Evolutionary conservation across 2,113 vertebrate species (phyloP).

Genomic region (Phoenicopterus ruber): DNA sequence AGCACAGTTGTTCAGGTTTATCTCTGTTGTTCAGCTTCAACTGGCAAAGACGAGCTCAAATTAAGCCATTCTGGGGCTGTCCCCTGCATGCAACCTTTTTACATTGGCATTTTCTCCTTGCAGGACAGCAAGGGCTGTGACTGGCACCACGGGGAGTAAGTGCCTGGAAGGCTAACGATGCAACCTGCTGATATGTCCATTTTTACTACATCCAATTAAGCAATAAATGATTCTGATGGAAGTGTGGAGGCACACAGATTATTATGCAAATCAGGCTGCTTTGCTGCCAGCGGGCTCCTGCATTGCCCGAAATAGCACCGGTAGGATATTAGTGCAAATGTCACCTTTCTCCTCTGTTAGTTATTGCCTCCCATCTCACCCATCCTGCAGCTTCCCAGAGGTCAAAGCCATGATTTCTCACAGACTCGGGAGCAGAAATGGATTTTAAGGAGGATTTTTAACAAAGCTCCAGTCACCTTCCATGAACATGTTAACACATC

Average conservation of each 20-base stretch:
- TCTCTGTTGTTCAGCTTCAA: neutral
- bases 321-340: slow-evolving; percentile 4
- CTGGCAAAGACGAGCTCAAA: neutral
- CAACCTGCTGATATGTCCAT: neutral
- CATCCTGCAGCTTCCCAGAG: neutral
- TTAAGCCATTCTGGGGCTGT: neutral
- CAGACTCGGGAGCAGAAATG: neutral
- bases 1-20: neutral
- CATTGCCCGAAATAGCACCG: neutral
- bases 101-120: neutral
- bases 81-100: neutral
- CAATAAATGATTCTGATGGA: slow-evolving; percentile 22
- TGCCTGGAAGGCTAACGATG: neutral
- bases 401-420: neutral
- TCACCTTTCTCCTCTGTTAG: slow-evolving; percentile 4
- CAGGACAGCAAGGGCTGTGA: neutral
- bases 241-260: neutral
- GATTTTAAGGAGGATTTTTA: neutral
- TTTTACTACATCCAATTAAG: slow-evolving; percentile 54
- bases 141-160: neutral
- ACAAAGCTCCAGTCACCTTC: neutral
- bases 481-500: neutral
- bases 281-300: neutral
- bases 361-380: neutral
- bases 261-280: slow-evolving; percentile 34